A percentile compares a stretch with the other conserved stretches of the same genome.
Conservation (phyloP, 2,888 invertebrate species). For the Epinotia demarniana region DNA sequence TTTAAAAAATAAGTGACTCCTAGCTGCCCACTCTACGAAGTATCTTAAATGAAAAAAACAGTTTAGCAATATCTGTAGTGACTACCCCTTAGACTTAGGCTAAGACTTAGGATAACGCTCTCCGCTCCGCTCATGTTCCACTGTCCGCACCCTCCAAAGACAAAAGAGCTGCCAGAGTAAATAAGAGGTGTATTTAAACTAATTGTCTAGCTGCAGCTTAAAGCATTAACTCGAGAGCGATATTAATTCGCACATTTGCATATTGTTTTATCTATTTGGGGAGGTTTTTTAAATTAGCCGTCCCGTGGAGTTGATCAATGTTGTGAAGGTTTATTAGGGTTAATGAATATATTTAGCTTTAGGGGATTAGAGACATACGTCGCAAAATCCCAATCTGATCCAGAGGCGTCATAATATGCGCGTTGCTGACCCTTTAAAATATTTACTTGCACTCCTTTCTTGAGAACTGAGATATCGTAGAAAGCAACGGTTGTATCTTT, state of each 20-base stretch:
- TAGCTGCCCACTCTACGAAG: background rate
- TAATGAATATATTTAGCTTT: background rate
- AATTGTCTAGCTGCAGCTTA: conserved; percentile 49
- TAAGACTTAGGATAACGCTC: background rate
- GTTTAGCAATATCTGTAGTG: background rate
- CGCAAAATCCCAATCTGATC: too few species aligned
- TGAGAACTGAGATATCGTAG: too few species aligned
- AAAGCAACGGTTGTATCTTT: too few species aligned
- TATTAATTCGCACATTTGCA: conserved; percentile 44
- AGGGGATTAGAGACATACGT: too few species aligned
- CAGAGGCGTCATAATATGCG: too few species aligned
- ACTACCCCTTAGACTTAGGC: too few species aligned
- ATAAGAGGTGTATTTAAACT: conserved; percentile 53
- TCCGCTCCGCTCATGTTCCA: background rate
- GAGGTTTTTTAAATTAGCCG: conserved; percentile 13
- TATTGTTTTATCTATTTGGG: conserved; percentile 25
- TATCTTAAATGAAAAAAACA: background rate
- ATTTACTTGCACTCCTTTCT: too few species aligned
- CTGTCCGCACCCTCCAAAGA: conserved; percentile 44
- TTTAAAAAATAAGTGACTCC: too few species aligned
- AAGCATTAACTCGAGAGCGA: conserved; percentile 36
- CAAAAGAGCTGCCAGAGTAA: conserved; percentile 51
- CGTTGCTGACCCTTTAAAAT: too few species aligned
- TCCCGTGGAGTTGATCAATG: conserved; percentile 13
- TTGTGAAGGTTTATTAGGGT: background rate